Percentiles rank a stretch among this genome's conserved stretches.
phyloP scores from a whole-genome alignment of 2,797 vertebrate species.

The Silurus lanzhouensis region DNA sequence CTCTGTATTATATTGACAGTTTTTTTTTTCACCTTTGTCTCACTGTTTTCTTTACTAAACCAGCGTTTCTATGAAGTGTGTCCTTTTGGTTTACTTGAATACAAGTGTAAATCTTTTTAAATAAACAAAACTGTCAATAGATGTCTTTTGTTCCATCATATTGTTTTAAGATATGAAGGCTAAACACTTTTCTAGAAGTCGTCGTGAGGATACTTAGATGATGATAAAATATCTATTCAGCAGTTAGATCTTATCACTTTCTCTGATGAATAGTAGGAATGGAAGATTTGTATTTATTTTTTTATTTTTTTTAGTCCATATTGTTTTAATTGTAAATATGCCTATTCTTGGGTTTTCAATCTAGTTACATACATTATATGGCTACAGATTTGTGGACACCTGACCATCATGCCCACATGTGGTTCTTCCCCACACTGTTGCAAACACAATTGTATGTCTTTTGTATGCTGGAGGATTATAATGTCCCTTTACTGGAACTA shows the following conservation, averaged over 20 bases:
- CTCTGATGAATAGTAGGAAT: neutral
- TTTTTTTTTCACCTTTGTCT: neutral
- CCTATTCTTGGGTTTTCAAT: neutral
- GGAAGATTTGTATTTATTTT: neutral
- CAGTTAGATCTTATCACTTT: neutral
- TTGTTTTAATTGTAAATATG: neutral
- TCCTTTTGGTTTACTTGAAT: slow-evolving; percentile 47
- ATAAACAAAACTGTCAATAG: slow-evolving; percentile 32
- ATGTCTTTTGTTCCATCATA: neutral
- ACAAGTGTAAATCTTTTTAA: slow-evolving; percentile 44
- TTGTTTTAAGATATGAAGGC: neutral
- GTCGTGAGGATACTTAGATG: neutral
- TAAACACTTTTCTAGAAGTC: neutral
- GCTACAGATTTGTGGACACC: neutral
- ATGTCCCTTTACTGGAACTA: neutral
- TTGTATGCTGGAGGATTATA: neutral
- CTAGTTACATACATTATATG: neutral
- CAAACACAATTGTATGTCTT: neutral
- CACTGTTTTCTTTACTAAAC: slow-evolving; percentile 41
- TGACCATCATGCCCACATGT: neutral
- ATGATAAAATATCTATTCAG: neutral
- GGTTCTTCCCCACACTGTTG: neutral
- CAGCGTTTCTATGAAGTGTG: slow-evolving; percentile 46
- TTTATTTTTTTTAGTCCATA: neutral
- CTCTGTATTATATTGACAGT: neutral